A percentile compares a stretch with the other conserved stretches of the same genome.
Evolutionary conservation across 2,113 vertebrate species (phyloP).

Genomic region (Eudyptes chrysolophus): DNA sequence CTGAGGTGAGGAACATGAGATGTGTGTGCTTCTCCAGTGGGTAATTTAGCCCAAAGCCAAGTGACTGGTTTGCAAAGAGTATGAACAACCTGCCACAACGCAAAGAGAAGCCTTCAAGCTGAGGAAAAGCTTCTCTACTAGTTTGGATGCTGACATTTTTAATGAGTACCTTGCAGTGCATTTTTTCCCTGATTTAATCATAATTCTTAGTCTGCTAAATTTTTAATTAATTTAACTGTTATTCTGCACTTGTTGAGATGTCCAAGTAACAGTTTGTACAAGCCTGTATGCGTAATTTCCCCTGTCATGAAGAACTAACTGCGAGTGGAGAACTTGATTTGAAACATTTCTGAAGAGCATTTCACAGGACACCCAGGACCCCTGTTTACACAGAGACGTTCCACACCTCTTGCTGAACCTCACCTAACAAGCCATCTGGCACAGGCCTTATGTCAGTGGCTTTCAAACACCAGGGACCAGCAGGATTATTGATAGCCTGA

Average conservation of each 20-base stretch:
- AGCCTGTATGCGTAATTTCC: not conserved
- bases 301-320: not conserved
- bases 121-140: not conserved
- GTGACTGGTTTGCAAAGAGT: not conserved
- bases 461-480: not conserved
- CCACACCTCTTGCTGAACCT: not conserved
- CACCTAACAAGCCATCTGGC: not conserved
- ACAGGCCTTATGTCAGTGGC: rapidly evolving
- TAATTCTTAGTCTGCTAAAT: not conserved
- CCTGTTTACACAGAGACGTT: not conserved
- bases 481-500: not conserved
- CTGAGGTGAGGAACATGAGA: not conserved
- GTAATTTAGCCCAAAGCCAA: not conserved
- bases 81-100: not conserved
- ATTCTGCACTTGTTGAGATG: not conserved
- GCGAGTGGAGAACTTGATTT: not conserved
- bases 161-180: not conserved
- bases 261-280: not conserved
- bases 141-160: not conserved
- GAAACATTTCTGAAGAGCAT: not conserved
- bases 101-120: not conserved
- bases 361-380: not conserved
- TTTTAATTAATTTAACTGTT: not conserved
- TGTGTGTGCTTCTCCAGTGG: not conserved
- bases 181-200: not conserved